Base-by-base conservation (phyloP, 37 sponge, comb jelly and placozoan species). In the Aphrocallistes beatrix region DNA sequence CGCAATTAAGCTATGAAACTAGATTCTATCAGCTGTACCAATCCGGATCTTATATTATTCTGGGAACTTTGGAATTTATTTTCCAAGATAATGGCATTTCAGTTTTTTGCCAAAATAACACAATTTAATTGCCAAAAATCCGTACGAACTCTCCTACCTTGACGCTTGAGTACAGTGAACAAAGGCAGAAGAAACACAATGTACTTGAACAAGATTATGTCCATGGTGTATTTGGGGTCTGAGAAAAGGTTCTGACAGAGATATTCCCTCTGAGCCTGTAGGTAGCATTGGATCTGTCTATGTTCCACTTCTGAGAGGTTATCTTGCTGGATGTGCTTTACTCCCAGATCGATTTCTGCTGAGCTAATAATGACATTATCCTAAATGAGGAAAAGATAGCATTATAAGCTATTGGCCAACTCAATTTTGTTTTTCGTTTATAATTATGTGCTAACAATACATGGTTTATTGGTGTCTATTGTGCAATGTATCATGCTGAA, bases 221-320 rank as follows among this genome's bases (percentile, higher is more conserved):
- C 39, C 39, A 82, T 38, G 10, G 39, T 13, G 23, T 38, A 13
- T 8, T 82, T 82, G 83, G 38, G 83, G 10, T 82, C 39, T 3
- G 39, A 82, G 39, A 38, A 38, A 0, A 94, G 87, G 19, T 90
- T 50, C 9, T 85, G 36, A 0, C 23, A 19, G 0, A 92, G 83
- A 87, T 92, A 94, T 0, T 88, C 84, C 23, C 90, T 81, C 84
- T 91, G 91, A 42, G 88, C 60, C 84, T 93, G 94, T 0, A 93
- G 86, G 84, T 88, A 91, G 0, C 36, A 13, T 36, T 91, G 88
- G 10, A 93, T 81, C 34, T 50, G 84, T 13, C 38, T 1, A 37
- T 39, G 51, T 48, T 86, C 87, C 38, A 83, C 38, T 9, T 90
- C 45, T n/a, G 51, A 23, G 38, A 89, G 23, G n/a, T 36, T 39